Evolutionary conservation across 2,113 vertebrate genomes (phyloP).

Genomic region (Rhombomys opimus): DNA sequence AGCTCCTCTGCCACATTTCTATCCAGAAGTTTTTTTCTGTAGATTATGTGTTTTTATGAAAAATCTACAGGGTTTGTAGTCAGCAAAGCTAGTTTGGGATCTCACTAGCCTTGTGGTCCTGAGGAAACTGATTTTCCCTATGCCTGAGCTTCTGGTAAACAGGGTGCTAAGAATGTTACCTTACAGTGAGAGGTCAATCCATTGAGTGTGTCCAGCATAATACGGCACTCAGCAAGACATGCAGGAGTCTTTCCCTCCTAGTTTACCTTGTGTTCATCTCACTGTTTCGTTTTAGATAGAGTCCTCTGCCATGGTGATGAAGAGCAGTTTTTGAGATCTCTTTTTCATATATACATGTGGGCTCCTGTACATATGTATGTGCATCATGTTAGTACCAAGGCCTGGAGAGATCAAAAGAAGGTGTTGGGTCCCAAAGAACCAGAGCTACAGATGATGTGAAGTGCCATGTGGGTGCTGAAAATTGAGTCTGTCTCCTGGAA

Average conservation of each 20-base stretch:
- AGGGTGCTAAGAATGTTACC: neutral
- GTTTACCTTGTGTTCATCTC: neutral
- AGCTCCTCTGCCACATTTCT: neutral
- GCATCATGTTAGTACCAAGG: neutral
- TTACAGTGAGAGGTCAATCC: neutral
- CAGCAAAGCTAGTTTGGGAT: neutral
- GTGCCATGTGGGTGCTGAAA: neutral
- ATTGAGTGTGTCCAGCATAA: neutral
- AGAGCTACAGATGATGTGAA: neutral
- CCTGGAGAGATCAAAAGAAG: neutral
- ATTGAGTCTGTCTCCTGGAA: neutral
- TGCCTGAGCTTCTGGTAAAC: neutral
- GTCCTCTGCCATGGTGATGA: neutral
- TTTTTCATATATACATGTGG: neutral
- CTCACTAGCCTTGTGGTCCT: neutral
- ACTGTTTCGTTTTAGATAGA: neutral
- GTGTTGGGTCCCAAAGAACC: neutral
- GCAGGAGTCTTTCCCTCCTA: neutral
- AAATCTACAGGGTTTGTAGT: neutral
- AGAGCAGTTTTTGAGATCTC: neutral
- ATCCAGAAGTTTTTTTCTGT: neutral
- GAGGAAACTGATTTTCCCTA: neutral
- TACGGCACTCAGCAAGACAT: neutral
- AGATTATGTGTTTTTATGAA: neutral
- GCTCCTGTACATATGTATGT: neutral